A percentile compares a stretch with the other conserved stretches of the same genome.
These are phyloP conservation scores for Dicrurus megarhynchus DNA, from an alignment of 2,113 vertebrate species.

Conservation along the genomic window DNA sequence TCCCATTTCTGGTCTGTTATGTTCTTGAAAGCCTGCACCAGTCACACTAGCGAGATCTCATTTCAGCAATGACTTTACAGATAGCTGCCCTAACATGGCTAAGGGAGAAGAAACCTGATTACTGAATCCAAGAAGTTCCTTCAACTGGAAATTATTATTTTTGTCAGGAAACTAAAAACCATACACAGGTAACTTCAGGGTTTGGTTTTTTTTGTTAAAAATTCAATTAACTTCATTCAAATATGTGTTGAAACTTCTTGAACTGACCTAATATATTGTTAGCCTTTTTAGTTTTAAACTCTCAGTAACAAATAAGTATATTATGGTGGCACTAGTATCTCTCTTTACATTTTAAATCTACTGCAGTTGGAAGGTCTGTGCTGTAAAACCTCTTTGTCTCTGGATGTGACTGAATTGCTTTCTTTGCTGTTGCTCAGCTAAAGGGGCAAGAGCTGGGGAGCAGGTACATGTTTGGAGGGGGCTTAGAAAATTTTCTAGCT, in stretches of 20 bases:
- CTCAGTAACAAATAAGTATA: neutral
- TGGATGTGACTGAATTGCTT: neutral
- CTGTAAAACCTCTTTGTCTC: neutral
- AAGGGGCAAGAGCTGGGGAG: neutral
- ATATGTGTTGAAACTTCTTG: neutral
- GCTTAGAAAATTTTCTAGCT: neutral
- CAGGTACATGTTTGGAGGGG: neutral
- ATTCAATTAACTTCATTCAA: neutral
- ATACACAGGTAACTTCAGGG: neutral
- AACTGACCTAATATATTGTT: neutral
- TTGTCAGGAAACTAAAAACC: neutral
- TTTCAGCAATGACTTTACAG: neutral
- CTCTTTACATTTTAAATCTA: neutral
- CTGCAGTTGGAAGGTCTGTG: neutral
- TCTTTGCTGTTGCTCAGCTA: neutral
- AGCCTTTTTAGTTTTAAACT: neutral
- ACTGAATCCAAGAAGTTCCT: neutral
- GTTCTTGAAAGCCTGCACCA: neutral
- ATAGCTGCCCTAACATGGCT: neutral
- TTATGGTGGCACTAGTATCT: neutral
- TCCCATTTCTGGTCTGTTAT: neutral
- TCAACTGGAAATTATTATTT: neutral
- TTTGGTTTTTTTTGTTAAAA: neutral
- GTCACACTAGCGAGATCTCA: neutral
- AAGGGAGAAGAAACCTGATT: neutral